Evolutionary conservation across 1,140 invertebrate species (phyloP).

Genomic region (Nephila pilipes): DNA sequence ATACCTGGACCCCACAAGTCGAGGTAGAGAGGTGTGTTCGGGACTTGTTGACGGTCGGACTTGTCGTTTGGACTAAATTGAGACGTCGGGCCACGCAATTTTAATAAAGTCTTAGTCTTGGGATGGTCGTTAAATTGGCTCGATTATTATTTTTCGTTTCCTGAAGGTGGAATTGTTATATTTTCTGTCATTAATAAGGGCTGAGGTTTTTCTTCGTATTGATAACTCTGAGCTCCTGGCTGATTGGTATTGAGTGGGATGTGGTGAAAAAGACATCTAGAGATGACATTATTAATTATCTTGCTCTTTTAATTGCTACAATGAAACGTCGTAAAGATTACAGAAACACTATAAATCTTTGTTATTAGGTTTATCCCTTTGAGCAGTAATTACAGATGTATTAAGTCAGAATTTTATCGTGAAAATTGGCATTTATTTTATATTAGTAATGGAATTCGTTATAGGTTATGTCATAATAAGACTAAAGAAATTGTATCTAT

Average conservation of each 20-base stretch:
- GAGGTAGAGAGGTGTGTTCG: neutral
- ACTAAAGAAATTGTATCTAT: too few species aligned
- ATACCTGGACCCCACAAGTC: neutral
- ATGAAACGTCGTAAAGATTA: neutral
- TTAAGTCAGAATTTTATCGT: too few species aligned
- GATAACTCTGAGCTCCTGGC: neutral
- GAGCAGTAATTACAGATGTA: too few species aligned
- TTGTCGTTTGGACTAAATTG: neutral
- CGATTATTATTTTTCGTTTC: neutral
- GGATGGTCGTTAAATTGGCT: neutral
- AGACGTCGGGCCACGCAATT: neutral
- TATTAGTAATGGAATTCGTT: too few species aligned
- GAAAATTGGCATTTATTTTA: too few species aligned
- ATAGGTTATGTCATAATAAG: too few species aligned
- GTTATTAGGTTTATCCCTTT: neutral
- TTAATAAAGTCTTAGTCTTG: neutral
- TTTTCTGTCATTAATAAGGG: neutral
- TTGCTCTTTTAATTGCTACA: neutral
- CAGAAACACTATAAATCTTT: neutral
- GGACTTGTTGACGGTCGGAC: neutral
- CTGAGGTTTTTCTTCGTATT: neutral
- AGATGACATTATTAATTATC: constrained; percentile 10
- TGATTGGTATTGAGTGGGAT: neutral
- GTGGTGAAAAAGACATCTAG: neutral
- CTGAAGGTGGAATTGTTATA: neutral